Conservation (phyloP, 2,113 vertebrate species). For the Marcusenius ussheri region DNA sequence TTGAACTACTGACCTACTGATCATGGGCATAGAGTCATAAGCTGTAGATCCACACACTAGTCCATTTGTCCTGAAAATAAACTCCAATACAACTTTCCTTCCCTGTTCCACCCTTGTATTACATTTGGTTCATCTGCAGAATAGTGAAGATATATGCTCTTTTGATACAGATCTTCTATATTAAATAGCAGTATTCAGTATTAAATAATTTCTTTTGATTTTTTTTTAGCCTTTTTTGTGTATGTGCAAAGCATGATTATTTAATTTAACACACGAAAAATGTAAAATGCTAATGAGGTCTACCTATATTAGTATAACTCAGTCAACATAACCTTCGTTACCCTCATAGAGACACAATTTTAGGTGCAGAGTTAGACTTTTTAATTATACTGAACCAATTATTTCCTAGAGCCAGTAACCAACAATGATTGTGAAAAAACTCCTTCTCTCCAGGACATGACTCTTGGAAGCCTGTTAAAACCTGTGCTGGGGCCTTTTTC, state of each 20-base stretch:
- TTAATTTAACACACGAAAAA: not conserved
- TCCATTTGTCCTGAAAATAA: not conserved
- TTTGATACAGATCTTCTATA: not conserved
- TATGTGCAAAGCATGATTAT: not conserved
- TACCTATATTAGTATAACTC: not conserved
- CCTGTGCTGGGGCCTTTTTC: not conserved
- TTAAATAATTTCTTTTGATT: not conserved
- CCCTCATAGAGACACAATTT: not conserved
- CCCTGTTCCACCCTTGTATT: not conserved
- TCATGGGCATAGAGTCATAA: not conserved
- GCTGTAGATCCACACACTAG: not conserved
- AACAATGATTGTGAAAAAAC: not conserved
- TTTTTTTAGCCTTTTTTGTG: not conserved
- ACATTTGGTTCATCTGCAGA: not conserved
- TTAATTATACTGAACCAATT: not conserved
- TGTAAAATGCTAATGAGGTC: not conserved
- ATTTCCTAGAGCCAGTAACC: not conserved
- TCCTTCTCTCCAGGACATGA: not conserved
- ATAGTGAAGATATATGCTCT: not conserved
- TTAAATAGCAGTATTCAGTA: not conserved
- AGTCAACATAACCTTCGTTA: not conserved
- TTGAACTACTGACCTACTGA: not conserved
- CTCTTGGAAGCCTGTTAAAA: not conserved
- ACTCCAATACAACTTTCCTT: not conserved
- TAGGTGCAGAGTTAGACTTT: not conserved